phyloP scores from a whole-genome alignment of 2,113 vertebrate species.

The Collichthys lucidus region DNA sequence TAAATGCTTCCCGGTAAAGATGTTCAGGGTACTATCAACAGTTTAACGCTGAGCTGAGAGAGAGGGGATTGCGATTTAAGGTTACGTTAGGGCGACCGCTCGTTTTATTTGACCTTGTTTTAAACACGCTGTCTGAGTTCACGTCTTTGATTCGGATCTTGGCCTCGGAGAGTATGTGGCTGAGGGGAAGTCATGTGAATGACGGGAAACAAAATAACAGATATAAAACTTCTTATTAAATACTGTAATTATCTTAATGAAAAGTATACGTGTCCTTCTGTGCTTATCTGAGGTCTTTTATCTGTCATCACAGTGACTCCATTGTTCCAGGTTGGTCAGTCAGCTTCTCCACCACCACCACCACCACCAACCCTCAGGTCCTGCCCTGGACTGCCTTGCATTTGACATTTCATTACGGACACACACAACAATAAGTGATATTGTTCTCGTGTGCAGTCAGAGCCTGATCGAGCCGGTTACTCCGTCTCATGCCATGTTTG shows the following conservation, averaged over 20 bases:
- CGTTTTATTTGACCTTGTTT: background rate
- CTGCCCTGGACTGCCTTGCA: conserved; percentile 3
- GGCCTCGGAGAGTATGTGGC: background rate
- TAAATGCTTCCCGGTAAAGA: conserved; percentile 57
- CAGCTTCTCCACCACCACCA: background rate
- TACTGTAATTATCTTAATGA: conserved; percentile 9
- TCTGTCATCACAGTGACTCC: conserved; percentile 40
- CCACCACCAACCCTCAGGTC: conserved; percentile 9
- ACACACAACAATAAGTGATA: conserved; percentile 62
- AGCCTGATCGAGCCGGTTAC: conserved; percentile 40
- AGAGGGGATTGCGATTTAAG: background rate
- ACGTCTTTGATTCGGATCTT: background rate
- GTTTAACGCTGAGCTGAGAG: background rate
- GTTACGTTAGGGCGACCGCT: background rate
- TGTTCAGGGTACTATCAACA: conserved; percentile 40
- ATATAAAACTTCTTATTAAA: background rate
- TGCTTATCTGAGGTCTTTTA: conserved; percentile 5
- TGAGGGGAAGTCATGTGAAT: conserved; percentile 20
- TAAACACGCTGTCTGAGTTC: background rate
- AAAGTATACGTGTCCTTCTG: conserved; percentile 1
- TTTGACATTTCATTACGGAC: conserved; percentile 64
- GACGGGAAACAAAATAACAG: background rate
- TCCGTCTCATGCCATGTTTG: conserved; percentile 35
- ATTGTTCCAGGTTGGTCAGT: conserved; percentile 36
- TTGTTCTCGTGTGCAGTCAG: conserved; percentile 55